These are phyloP conservation scores for Zygothrica quintamaculata DNA, from an alignment of 2,888 invertebrate species.

Conservation along the genomic window DNA sequence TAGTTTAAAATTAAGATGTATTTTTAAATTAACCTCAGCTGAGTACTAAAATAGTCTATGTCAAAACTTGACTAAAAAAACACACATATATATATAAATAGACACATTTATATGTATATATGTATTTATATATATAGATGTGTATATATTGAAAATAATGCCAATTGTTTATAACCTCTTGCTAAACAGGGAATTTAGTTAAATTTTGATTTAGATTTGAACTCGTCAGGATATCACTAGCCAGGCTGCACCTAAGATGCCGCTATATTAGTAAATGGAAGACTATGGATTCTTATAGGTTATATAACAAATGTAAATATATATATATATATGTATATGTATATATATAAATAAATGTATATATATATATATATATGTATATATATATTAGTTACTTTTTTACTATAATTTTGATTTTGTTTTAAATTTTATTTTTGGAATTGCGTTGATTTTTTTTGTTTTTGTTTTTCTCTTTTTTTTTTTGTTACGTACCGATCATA, in stretches of 20 bases:
- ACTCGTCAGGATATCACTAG: slow-evolving; percentile 28
- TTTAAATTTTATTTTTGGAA: slow-evolving; percentile 10
- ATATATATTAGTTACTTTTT: slow-evolving; percentile 1
- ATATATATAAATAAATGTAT: not conserved
- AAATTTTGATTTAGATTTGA: slow-evolving; percentile 25
- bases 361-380: not conserved
- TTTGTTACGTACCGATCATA: slow-evolving; percentile 93
- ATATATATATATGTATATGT: not conserved
- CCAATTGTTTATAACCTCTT: slow-evolving; percentile 28
- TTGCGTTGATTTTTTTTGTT: not conserved
- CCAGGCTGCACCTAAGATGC: slow-evolving; percentile 33
- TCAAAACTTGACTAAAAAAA: not conserved
- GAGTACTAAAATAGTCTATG: slow-evolving; percentile 1
- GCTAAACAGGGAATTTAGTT: slow-evolving; percentile 3
- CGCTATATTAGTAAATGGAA: slow-evolving; percentile 43
- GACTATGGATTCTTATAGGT: slow-evolving; percentile 37
- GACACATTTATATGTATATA: too few relatives aligned
- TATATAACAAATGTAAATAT: not conserved
- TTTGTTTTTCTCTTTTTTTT: slow-evolving; percentile 34
- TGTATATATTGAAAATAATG: slow-evolving; percentile 8
- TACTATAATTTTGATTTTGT: slow-evolving; percentile 12
- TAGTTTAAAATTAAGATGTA: slow-evolving; percentile 21
- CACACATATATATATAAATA: too few relatives aligned
- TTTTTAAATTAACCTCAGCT: slow-evolving; percentile 17
- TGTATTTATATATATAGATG: slow-evolving; percentile 4